These are phyloP conservation scores for Rhingia campestris DNA, from an alignment of 2,888 invertebrate genomes.

Conservation along the genomic window DNA sequence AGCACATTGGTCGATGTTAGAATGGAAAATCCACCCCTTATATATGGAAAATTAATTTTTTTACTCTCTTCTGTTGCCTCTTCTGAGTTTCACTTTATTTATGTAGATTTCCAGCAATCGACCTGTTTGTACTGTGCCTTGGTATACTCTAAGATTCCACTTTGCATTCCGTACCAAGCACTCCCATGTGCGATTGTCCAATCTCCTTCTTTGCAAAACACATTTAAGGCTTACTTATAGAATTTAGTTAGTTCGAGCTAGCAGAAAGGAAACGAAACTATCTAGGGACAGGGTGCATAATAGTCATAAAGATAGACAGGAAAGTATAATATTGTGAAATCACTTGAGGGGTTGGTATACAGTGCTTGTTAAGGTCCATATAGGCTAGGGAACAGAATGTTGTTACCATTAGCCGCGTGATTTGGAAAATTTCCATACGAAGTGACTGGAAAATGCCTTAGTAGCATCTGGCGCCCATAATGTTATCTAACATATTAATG, in stretches of 20 bases:
- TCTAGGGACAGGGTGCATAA: neutral
- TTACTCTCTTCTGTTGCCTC: constrained; percentile 22
- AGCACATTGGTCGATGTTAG: constrained; percentile 31
- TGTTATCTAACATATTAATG: neutral
- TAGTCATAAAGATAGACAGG: constrained; percentile 14
- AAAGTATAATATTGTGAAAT: constrained; percentile 1
- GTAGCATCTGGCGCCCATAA: constrained; percentile 1
- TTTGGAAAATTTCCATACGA: constrained; percentile 9
- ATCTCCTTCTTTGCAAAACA: constrained; percentile 41
- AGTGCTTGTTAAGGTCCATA: neutral
- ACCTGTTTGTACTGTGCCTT: constrained; percentile 11
- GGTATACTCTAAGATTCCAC: constrained; percentile 9
- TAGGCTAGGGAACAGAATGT: neutral
- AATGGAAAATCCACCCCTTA: constrained; percentile 48
- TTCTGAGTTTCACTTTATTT: constrained; percentile 30
- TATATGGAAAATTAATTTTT: constrained; percentile 72
- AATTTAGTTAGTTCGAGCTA: constrained; percentile 29
- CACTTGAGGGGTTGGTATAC: neutral
- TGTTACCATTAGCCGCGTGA: constrained; percentile 8
- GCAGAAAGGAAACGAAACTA: constrained; percentile 1
- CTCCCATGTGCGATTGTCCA: constrained; percentile 47
- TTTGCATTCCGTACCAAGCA: constrained; percentile 22
- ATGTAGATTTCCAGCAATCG: constrained; percentile 47
- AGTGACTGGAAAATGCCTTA: neutral
- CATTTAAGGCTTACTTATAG: constrained; percentile 35